Evolutionary conservation across 2,797 vertebrate genomes (phyloP), one percentile per base, ranked within the genome.

Genomic region (Enteromius fasciolatus): DNA sequence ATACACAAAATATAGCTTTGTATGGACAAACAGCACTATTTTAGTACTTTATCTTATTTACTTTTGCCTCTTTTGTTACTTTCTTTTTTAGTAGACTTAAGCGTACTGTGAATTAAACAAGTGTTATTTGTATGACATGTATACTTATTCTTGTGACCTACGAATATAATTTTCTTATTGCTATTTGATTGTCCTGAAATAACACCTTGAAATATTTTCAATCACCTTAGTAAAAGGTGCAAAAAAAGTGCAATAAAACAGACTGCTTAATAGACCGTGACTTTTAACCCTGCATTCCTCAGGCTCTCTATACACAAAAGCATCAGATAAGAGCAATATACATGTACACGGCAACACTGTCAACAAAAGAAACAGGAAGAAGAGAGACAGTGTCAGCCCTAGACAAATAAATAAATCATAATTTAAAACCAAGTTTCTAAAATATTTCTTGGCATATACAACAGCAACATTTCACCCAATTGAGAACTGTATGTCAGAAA

Each of bases 201-300:
- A 20, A 20, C 64, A 10, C 1, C 15, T 66, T 66, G 5, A 63
- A 63, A 31, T 33, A 1, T 20, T 36, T 66, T 8, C 3, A 36
- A 36, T 36, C 17, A 66, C 2, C 36, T 10, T 5, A 4, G 25
- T 20, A 48, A 31, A 31, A n/a, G n/a, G n/a, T n/a, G n/a, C n/a
- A n/a, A n/a, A n/a, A n/a, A n/a, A n/a, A n/a, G n/a, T 52, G 31
- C 44, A 64, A 66, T 66, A 74, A 75, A 81, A 75, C 59, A 75
- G 79, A 64, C 9, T 17, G 64, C 28, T 11, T 39, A 39, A 81
- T 11, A 67, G 48, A n/a, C 18, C 4, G 18, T 57, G 73, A 82
- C 23, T 48, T 82, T 82, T 82, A 33, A 76, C 63, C 63, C 63
- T 18, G 25, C 28, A 82, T 48, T 68, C 59, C 63, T 57, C 46